These are phyloP conservation scores for Crioceris asparagi DNA, from an alignment of 2,888 invertebrate species.

Conservation along the genomic window DNA sequence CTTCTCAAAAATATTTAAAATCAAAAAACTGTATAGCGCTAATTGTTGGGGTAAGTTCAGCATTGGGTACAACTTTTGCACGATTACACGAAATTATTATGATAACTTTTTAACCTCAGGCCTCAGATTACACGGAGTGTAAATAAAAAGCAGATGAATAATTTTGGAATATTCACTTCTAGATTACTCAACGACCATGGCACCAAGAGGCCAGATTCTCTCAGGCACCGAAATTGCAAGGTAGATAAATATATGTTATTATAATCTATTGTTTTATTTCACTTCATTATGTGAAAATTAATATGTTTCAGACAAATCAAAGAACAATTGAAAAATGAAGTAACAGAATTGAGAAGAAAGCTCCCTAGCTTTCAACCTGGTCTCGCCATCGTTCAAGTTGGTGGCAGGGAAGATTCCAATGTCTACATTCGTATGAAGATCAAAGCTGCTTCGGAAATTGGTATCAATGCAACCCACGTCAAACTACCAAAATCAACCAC, in stretches of 20 bases:
- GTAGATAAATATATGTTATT: conserved; percentile 39
- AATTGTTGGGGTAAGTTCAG: no score
- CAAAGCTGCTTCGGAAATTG: conserved; percentile 83
- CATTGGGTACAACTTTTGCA: no score
- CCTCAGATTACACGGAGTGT: no score
- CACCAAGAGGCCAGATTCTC: conserved; percentile 43
- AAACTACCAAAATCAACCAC: conserved; percentile 69
- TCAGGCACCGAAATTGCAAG: conserved; percentile 59
- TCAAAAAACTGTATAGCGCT: no score
- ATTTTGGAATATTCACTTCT: no score
- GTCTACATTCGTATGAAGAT: conserved; percentile 97
- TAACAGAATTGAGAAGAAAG: conserved; percentile 45
- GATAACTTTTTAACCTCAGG: no score
- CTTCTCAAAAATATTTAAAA: no score
- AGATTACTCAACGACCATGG: conserved; percentile 22
- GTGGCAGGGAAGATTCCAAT: conserved; percentile 92
- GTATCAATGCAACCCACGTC: conserved; percentile 72
- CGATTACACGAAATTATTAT: no score
- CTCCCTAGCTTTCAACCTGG: conserved; percentile 58
- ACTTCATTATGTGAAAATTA: neutral
- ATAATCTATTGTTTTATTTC: conserved; percentile 1
- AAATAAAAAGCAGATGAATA: no score
- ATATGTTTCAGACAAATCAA: conserved; percentile 54
- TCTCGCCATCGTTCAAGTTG: conserved; percentile 92
- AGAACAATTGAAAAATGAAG: conserved; percentile 54